Conservation (phyloP, 35 echinoderm and acorn worm genomes). For the Nesometra sesokonis region DNA sequence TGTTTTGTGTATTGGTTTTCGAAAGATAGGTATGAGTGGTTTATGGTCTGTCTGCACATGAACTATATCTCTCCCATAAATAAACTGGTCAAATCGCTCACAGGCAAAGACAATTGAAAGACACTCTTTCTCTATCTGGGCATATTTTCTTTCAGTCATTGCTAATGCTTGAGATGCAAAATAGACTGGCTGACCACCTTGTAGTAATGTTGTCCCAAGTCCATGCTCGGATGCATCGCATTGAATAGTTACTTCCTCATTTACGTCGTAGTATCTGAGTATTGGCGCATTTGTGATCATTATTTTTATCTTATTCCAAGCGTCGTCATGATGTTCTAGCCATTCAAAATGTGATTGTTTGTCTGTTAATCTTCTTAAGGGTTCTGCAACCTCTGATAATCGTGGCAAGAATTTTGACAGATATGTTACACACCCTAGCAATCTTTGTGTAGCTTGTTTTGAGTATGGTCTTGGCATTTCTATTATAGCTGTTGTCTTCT, state of each 20-base stretch:
- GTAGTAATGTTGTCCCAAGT: conserved; percentile 32
- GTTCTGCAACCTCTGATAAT: conserved; percentile 41
- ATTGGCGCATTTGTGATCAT: conserved; percentile 24
- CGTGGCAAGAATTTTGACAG: conserved; percentile 36
- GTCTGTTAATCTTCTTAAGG: conserved; percentile 36
- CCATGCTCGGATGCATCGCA: conserved; percentile 38
- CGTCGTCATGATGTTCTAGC: conserved; percentile 11
- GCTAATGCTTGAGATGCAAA: conserved; percentile 28
- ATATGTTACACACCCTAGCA: conserved; percentile 36
- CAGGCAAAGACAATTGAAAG: conserved; percentile 9
- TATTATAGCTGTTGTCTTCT: conserved; percentile 12
- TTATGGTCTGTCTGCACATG: conserved; percentile 56
- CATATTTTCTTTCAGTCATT: conserved; percentile 11
- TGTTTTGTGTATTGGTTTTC: conserved; percentile 39
- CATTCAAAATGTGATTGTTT: conserved; percentile 33
- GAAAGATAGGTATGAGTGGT: conserved; percentile 41
- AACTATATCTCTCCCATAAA: conserved; percentile 32
- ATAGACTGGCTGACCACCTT: conserved; percentile 29
- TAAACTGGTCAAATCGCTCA: conserved; percentile 30
- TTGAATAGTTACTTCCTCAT: conserved; percentile 23
- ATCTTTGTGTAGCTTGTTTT: conserved; percentile 24
- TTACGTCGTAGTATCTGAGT: conserved; percentile 36
- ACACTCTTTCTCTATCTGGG: conserved; percentile 29
- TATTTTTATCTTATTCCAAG: conserved; percentile 20
- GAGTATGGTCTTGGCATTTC: conserved; percentile 14